phyloP scores from a whole-genome alignment of 2,797 vertebrate species.

The Steatocranus sp. region DNA sequence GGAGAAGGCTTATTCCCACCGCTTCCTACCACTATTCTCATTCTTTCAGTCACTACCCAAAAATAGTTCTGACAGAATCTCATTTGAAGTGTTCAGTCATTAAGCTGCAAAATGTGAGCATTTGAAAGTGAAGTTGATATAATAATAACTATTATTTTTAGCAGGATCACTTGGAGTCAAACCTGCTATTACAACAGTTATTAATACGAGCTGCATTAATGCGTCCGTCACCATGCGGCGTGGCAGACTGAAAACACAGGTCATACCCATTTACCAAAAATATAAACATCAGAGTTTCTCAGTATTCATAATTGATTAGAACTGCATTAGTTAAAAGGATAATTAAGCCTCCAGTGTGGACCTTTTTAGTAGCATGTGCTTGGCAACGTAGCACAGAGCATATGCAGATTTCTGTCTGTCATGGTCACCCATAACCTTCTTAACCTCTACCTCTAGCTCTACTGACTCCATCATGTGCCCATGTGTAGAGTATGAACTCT shows the following conservation, averaged over 20 bases:
- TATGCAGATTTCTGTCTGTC: conserved; percentile 15
- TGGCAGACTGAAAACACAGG: background rate
- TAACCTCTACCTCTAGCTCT: background rate
- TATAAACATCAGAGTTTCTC: conserved; percentile 42
- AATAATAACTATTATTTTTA: background rate
- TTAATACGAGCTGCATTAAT: background rate
- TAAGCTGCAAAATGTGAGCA: background rate
- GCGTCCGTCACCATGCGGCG: background rate
- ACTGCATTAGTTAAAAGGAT: conserved; percentile 40
- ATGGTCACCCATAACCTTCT: background rate
- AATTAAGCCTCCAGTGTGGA: conserved; percentile 52
- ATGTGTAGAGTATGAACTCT: background rate
- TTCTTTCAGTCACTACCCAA: background rate
- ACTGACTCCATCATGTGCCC: background rate
- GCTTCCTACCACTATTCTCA: background rate
- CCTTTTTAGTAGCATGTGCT: conserved; percentile 42
- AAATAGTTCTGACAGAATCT: background rate
- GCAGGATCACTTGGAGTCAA: background rate
- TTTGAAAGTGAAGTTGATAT: background rate
- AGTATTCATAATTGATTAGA: conserved; percentile 56
- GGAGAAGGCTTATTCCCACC: background rate
- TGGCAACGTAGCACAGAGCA: conserved; percentile 22
- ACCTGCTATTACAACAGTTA: background rate
- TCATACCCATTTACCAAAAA: conserved; percentile 22
- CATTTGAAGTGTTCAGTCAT: background rate